Percentiles rank a stretch among this genome's conserved stretches.
phyloP scores from a whole-genome alignment of 92 coral and sea anemone genomes.

The Actinernus sp. region DNA sequence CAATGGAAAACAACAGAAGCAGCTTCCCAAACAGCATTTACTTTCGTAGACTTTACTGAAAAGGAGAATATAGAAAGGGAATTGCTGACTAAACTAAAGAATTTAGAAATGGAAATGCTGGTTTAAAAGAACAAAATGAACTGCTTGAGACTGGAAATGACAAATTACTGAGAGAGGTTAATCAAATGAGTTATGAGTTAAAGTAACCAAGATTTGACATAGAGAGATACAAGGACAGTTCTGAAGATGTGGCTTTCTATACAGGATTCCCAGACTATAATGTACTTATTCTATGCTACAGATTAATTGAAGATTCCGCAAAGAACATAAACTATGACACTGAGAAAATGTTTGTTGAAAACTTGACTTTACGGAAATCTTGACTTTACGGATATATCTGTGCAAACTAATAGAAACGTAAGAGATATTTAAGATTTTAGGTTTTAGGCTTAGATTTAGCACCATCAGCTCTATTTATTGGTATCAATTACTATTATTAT shows the following conservation, averaged over 20 bases:
- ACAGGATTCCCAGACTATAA: constrained; percentile 43
- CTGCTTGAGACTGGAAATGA: constrained; percentile 6
- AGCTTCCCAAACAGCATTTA: constrained; percentile 1
- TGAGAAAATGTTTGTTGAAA: constrained; percentile 30
- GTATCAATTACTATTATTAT: too few relatives aligned
- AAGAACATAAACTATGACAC: constrained; percentile 33
- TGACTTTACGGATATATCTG: too few relatives aligned
- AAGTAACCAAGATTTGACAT: constrained; percentile 32
- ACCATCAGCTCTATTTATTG: too few relatives aligned
- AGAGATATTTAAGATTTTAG: too few relatives aligned
- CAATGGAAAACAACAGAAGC: too few relatives aligned
- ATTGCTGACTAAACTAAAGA: not conserved
- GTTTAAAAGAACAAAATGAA: constrained; percentile 13
- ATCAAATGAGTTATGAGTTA: constrained; percentile 4
- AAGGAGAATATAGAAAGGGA: not conserved
- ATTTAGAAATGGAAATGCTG: not conserved
- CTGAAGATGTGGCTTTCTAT: constrained; percentile 47
- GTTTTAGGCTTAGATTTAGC: too few relatives aligned
- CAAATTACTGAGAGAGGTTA: constrained; percentile 14
- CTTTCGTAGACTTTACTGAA: not conserved
- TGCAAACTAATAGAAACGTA: too few relatives aligned
- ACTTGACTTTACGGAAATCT: too few relatives aligned
- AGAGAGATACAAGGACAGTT: constrained; percentile 39
- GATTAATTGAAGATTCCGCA: constrained; percentile 19
- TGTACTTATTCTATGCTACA: constrained; percentile 14